Base-by-base conservation (phyloP, 1,140 invertebrate species). In the Calephelis virginiensis region DNA sequence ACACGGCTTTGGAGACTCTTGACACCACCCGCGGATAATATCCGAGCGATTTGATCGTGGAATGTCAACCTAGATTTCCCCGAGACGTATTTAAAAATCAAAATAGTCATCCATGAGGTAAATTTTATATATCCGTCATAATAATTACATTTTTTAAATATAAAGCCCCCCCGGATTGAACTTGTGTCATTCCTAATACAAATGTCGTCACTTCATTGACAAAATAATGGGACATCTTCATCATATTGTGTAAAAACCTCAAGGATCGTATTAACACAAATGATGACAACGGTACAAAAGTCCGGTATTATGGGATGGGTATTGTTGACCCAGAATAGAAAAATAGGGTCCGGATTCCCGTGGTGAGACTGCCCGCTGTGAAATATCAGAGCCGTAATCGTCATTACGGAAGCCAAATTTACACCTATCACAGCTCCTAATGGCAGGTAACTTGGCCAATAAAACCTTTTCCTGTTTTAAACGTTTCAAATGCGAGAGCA, bases 231-330 rank as follows among this genome's bases (percentile, higher is more conserved):
- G 81, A 88, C 80, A 80, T 80, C 85, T 84, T 81, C 86, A 86
- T 82, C 72, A 73, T 82, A 82, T 88, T 90, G 88, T 90, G 81
- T 85, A 73, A 76, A 89, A 89, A 89, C 84, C 86, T 90, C 86
- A 86, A 89, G 84, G 83, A 86, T 86, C 80, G 81, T 83, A 90
- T 89, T 90, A 89, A 90, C 88, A 90, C 83, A 82, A 86, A 88
- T 81, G 86, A 90, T 89, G 86, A 90, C 88, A 90, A 87, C 83
- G 81, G 72, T 65, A 90, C 81, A 87, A 86, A 83, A 71, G 76
- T 71, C 67, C 71, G 75, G 69, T 67, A 73, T 85, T 84, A 87
- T 88, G 73, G 78, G 74, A 67, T 72, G 75, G 70, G 69, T 77
- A 86, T 90, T 90, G 87, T 90, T 71, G 80, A 80, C 71, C 71